These are phyloP conservation scores for Reticulitermes speratus DNA, from an alignment of 1,140 invertebrate species.

Conservation along the genomic window DNA sequence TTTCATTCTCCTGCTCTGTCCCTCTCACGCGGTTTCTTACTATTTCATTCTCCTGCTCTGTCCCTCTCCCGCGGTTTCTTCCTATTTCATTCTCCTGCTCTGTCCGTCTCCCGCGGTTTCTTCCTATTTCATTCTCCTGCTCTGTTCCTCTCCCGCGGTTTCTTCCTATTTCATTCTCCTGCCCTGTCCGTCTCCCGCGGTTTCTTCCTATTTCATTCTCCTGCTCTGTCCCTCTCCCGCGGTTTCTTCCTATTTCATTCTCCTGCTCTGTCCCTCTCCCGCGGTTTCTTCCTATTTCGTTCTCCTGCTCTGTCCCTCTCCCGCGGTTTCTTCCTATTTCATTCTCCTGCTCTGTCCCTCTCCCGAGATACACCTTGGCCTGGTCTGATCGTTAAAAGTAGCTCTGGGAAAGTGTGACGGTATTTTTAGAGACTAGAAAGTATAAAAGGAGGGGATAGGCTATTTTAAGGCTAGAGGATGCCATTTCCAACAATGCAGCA, in stretches of 20 bases:
- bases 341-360: not conserved
- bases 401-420: not conserved
- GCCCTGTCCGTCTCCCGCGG: not conserved
- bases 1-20: not conserved
- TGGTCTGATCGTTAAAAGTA: constrained; percentile 1
- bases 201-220: not conserved
- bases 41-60: not conserved
- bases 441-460: not conserved
- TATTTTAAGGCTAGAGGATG: not conserved
- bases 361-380: not conserved
- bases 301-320: not conserved
- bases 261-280: not conserved
- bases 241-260: not conserved
- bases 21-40: not conserved
- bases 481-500: not conserved
- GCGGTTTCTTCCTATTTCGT: not conserved
- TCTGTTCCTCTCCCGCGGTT: not conserved
- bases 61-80: too few species aligned
- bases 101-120: not conserved
- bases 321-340: not conserved
- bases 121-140: not conserved
- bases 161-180: not conserved
- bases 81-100: not conserved
- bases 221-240: not conserved
- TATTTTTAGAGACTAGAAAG: not conserved